Percentiles rank a stretch among this genome's conserved stretches.
Conservation (phyloP, 2,113 vertebrate genomes). For the Barnardius zonarius region DNA sequence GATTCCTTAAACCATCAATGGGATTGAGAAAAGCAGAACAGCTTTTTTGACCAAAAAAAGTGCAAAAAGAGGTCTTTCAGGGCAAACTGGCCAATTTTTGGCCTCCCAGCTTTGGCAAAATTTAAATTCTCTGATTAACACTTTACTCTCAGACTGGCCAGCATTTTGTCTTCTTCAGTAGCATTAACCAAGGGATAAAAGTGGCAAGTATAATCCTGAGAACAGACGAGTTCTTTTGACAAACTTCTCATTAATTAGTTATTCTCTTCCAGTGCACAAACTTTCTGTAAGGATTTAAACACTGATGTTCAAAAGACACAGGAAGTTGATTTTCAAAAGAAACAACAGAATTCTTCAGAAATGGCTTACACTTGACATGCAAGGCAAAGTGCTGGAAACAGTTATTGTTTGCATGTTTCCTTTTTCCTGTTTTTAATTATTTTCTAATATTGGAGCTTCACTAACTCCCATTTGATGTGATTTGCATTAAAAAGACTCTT, state of each 20-base stretch:
- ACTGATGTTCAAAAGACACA: not conserved
- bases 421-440: slow-evolving; percentile 46
- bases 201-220: not conserved
- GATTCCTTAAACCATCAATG: not conserved
- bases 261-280: not conserved
- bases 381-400: not conserved
- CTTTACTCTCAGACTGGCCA: not conserved
- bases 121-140: not conserved
- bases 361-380: not conserved
- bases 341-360: not conserved
- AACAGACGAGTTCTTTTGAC: not conserved
- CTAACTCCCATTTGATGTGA: not conserved
- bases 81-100: not conserved
- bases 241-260: not conserved
- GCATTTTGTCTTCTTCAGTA: not conserved
- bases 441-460: slow-evolving; percentile 14
- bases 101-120: not conserved
- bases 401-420: slow-evolving; percentile 21
- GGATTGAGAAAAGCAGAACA: not conserved
- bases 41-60: not conserved
- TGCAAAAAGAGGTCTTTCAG: not conserved
- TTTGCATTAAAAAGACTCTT: not conserved
- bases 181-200: not conserved
- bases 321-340: slow-evolving; percentile 2
- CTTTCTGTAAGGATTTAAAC: not conserved